Conservation (phyloP, 2,113 vertebrate species). For the Azemiops feae region DNA sequence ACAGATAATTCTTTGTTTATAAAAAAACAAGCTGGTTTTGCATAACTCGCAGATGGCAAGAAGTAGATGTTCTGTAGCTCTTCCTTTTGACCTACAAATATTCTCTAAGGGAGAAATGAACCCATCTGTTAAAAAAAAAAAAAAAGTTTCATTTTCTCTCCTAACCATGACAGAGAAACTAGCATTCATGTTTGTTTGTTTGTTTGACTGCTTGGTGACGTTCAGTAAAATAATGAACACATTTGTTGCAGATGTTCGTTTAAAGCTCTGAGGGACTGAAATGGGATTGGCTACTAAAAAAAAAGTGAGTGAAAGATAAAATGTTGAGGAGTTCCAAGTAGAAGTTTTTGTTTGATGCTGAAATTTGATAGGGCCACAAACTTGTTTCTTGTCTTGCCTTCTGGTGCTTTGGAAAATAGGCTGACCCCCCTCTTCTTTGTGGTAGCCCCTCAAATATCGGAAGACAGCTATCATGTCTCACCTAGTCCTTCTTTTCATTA, state of each 20-base stretch:
- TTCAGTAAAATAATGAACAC: background rate
- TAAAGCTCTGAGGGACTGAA: background rate
- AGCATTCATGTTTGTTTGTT: background rate
- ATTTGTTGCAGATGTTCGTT: background rate
- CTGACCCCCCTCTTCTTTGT: background rate
- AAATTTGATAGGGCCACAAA: background rate
- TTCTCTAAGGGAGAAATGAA: background rate
- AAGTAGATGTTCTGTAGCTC: slow-evolving; percentile 36
- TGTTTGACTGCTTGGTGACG: background rate
- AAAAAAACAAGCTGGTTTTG: slow-evolving; percentile 17
- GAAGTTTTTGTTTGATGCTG: background rate
- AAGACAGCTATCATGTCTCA: no score
- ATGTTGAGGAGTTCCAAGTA: background rate
- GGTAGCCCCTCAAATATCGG: background rate
- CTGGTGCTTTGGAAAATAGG: no score
- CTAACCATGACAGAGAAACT: background rate
- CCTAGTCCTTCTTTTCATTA: background rate
- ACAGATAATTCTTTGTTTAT: slow-evolving; percentile 33
- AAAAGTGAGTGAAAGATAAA: background rate
- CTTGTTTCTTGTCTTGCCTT: background rate
- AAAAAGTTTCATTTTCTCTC: background rate
- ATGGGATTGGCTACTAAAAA: background rate
- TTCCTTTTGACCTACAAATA: slow-evolving; percentile 26
- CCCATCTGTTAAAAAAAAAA: background rate
- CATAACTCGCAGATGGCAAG: background rate